Percentiles rank a stretch among this genome's conserved stretches.
phyloP scores from a whole-genome alignment of 1,140 invertebrate genomes.

The Rhopalosiphum maidis region DNA sequence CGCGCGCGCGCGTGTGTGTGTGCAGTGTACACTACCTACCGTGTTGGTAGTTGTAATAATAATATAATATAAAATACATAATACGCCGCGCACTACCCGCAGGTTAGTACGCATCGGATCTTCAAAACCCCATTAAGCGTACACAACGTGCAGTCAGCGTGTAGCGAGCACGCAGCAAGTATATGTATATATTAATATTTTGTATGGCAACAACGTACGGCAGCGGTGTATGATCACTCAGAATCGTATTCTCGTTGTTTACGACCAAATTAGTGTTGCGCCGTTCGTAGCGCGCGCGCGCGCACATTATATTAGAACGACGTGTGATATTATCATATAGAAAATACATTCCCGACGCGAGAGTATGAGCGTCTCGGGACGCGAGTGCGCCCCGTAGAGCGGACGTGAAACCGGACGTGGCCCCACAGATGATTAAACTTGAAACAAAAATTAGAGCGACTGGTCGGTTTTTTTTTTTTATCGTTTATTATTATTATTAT shows the following conservation, averaged over 20 bases:
- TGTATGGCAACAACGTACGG: not conserved
- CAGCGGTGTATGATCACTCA: slow-evolving; percentile 32
- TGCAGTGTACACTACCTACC: too few species aligned
- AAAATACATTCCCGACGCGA: too few species aligned
- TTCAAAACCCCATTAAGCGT: slow-evolving; percentile 28
- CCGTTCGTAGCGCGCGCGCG: too few species aligned
- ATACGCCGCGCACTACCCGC: not conserved
- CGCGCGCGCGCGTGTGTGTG: too few species aligned
- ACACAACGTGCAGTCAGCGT: not conserved
- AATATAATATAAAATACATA: not conserved
- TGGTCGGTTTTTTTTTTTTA: too few species aligned
- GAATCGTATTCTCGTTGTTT: slow-evolving; percentile 41
- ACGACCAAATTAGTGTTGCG: slow-evolving; percentile 48
- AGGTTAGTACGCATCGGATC: not conserved
- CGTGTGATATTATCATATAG: not conserved
- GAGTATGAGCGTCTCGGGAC: too few species aligned
- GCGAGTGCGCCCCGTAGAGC: too few species aligned
- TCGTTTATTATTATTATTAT: too few species aligned
- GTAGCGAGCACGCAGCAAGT: not conserved
- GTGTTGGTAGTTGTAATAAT: not conserved
- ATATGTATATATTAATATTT: not conserved
- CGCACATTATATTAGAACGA: too few species aligned
- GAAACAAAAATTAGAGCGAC: too few species aligned
- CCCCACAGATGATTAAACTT: too few species aligned
- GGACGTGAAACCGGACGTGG: too few species aligned